Evolutionary conservation across 2,797 vertebrate species (phyloP), one percentile per base, ranked within the genome.

Genomic region (Mareca penelope): DNA sequence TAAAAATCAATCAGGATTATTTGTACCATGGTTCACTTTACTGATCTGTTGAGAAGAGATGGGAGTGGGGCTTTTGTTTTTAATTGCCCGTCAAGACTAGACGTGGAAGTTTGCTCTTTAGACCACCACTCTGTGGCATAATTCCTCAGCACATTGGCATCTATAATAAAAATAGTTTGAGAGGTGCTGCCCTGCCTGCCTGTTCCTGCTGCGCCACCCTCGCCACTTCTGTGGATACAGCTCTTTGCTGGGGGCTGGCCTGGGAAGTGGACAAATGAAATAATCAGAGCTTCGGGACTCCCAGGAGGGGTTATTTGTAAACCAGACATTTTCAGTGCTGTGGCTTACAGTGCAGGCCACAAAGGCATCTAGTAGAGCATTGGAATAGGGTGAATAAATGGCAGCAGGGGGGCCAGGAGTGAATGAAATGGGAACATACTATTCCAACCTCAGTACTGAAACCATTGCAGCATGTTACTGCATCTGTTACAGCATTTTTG

Each of bases 241-340:
- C 21, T 79, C 16, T 29, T 13, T 73, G 12, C 73, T 82, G 67
- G 37, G 78, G 73, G 17, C 61, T 39, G 46, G 12, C 13, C 35
- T 80, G n/a, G 31, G 57, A 91, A 82, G 35, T 7, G 46, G 48
- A 31, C 10, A 52, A 6, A 35, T 80, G 53, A 71, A 88, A 91
- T 76, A 35, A 42, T 48, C 23, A 64, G 64, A 82, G 39, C 29
- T 92, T 77, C 60, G 48, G 56, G 85, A 73, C 75, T 95, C 61
- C 69, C 56, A 82, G 50, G 73, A 83, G 71, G 9, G 12, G 10
- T 61, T 85, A 2, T 68, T 78, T 65, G 59, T 85, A 57, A 64
- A 18, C 18, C 21, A 57, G n/a, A 12, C 4, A 4, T 53, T 88
- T 86, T 72, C n/a, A 35, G 59, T 55, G 52, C 17, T 48, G n/a